Percentiles rank a stretch among this genome's conserved stretches.
Evolutionary conservation across 2,888 invertebrate genomes (phyloP).

Genomic region (Smittia aterrima): DNA sequence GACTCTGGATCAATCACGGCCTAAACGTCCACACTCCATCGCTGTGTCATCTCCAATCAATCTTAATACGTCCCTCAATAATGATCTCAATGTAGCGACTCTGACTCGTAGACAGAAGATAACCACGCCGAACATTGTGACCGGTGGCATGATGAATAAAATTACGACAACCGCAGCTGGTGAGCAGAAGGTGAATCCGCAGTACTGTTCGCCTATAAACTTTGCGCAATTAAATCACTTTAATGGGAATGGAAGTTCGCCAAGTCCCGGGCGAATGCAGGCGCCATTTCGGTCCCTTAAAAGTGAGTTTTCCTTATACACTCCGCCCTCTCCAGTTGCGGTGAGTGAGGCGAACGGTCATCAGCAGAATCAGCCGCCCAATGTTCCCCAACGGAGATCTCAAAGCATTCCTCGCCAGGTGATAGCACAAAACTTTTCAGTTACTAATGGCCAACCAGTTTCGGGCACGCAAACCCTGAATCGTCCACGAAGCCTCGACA

Average conservation of each 20-base stretch:
- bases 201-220: constrained; percentile 30
- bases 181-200: constrained; percentile 13
- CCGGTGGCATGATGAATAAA: constrained; percentile 17
- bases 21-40: constrained; percentile 63
- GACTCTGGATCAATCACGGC: constrained; percentile 46
- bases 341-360: constrained; percentile 7
- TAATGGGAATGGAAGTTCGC: constrained; percentile 15
- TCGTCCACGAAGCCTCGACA: constrained; percentile 52
- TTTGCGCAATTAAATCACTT: constrained; percentile 37
- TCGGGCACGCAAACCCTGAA: constrained; percentile 43
- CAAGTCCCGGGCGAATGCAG: constrained; percentile 47
- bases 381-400: constrained; percentile 51
- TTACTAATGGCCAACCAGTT: not conserved
- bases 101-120: constrained; percentile 27
- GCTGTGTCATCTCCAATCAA: constrained; percentile 52
- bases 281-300: not conserved
- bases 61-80: not conserved
- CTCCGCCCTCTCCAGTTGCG: constrained; percentile 44
- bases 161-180: constrained; percentile 31
- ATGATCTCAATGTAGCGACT: constrained; percentile 24
- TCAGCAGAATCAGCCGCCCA: constrained; percentile 44
- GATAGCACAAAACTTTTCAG: constrained; percentile 12
- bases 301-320: constrained; percentile 44
- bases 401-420: constrained; percentile 51
- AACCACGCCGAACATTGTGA: constrained; percentile 28